These are phyloP conservation scores for Dysdera silvatica DNA, from an alignment of 1,140 invertebrate genomes.

Conservation along the genomic window DNA sequence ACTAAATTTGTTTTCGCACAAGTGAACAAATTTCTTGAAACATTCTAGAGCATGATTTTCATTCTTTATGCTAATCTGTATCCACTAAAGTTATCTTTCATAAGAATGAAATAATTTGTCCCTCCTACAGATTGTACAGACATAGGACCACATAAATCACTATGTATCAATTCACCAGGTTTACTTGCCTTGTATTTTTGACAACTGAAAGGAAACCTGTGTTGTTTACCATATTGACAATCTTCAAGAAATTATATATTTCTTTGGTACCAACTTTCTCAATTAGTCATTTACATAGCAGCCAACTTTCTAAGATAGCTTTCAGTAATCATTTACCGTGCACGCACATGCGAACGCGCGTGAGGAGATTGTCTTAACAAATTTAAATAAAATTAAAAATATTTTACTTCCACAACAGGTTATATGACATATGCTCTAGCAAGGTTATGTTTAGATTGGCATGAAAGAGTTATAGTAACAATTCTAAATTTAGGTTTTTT, in stretches of 20 bases:
- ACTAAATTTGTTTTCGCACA: conserved; percentile 35
- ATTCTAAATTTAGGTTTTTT: too few relatives aligned
- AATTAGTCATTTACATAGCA: conserved; percentile 2
- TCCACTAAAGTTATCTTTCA: conserved; percentile 43
- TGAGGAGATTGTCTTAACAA: too few relatives aligned
- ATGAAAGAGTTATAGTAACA: too few relatives aligned
- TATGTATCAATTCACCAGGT: conserved; percentile 36
- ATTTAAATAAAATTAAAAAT: too few relatives aligned
- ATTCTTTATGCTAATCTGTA: conserved; percentile 39
- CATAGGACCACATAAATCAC: conserved; percentile 41
- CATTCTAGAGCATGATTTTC: conserved; percentile 38
- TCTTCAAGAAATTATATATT: background rate
- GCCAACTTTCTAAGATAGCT: too few relatives aligned
- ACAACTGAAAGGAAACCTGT: background rate
- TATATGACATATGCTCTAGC: too few relatives aligned
- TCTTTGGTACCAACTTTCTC: background rate
- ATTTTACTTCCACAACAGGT: too few relatives aligned
- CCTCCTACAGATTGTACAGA: conserved; percentile 35
- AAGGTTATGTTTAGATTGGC: too few relatives aligned
- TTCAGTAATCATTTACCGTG: too few relatives aligned
- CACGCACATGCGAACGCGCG: too few relatives aligned
- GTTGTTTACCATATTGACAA: background rate
- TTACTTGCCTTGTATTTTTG: background rate
- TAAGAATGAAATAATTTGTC: conserved; percentile 39
- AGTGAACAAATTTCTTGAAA: conserved; percentile 14